Conservation (phyloP, 64 coral and sea anemone species). For the Trachythela sp. region DNA sequence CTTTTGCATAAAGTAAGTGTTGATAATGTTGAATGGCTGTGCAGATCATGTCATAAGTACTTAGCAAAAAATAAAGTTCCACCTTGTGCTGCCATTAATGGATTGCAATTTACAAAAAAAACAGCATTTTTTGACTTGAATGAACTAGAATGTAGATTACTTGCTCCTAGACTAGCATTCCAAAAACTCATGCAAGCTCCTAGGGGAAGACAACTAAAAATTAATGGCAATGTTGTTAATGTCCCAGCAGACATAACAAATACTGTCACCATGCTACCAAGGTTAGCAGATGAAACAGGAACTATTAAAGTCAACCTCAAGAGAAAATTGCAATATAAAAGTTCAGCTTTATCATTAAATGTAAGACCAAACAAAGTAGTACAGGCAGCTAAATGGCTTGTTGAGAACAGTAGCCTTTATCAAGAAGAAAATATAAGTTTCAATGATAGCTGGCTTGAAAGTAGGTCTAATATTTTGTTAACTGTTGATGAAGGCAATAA, state of each 20-base stretch:
- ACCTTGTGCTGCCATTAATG: not conserved
- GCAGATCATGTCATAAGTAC: not conserved
- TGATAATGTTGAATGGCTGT: not conserved
- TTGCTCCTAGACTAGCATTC: not conserved
- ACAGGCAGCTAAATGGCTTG: not conserved
- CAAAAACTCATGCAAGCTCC: not conserved
- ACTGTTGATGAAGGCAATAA: not conserved
- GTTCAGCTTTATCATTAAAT: conserved; percentile 20
- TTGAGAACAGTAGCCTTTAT: not conserved
- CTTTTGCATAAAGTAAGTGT: not conserved
- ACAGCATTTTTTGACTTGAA: not conserved
- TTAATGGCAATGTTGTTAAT: not conserved
- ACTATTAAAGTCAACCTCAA: conserved; percentile 21
- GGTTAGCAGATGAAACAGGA: not conserved
- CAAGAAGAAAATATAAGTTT: conserved; percentile 5
- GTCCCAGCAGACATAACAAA: not conserved
- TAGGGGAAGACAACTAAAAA: not conserved
- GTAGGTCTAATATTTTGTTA: not conserved
- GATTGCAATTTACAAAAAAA: not conserved
- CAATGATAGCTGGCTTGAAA: not conserved
- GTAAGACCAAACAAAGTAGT: not conserved
- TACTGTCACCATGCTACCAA: conserved; percentile 10
- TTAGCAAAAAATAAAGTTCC: not conserved
- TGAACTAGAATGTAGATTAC: not conserved
- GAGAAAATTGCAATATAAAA: conserved; percentile 17